These are phyloP conservation scores for Isotomurus palustris DNA, from an alignment of 2,888 invertebrate genomes.

Conservation along the genomic window DNA sequence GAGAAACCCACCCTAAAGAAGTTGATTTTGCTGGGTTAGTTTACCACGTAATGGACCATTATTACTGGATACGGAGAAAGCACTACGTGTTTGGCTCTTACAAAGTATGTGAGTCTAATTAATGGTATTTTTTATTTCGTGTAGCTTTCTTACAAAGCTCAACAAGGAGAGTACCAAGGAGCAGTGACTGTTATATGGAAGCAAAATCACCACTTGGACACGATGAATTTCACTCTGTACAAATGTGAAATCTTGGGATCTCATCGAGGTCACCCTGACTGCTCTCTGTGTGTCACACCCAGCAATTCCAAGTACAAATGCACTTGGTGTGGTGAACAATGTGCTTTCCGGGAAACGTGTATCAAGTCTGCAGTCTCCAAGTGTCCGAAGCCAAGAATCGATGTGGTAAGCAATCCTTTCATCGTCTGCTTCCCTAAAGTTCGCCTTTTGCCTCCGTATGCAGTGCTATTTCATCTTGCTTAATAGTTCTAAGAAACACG, in stretches of 20 bases:
- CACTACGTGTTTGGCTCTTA: no score
- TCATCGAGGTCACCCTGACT: conserved; percentile 89
- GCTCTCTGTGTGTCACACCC: conserved; percentile 90
- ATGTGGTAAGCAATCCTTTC: conserved; percentile 61
- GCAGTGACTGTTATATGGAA: conserved; percentile 91
- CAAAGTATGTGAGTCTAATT: no score
- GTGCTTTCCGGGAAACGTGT: conserved; percentile 80
- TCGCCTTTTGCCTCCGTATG: no score
- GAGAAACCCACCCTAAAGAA: no score
- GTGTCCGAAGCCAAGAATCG: conserved; percentile 86
- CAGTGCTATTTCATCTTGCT: background rate
- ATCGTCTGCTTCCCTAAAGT: background rate
- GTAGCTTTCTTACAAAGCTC: conserved; percentile 84
- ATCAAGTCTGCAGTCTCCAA: conserved; percentile 72
- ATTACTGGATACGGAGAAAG: no score
- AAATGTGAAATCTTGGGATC: conserved; percentile 94
- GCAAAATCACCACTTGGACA: conserved; percentile 84
- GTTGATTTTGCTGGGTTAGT: no score
- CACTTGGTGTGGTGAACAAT: conserved; percentile 89
- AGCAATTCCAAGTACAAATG: conserved; percentile 81
- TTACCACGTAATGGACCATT: no score
- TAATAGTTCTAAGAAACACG: no score
- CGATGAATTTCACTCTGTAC: conserved; percentile 83
- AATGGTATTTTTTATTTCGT: no score
- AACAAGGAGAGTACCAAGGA: conserved; percentile 79